A percentile compares a stretch with the other conserved stretches of the same genome.
These are phyloP conservation scores for Arvicanthis niloticus DNA, from an alignment of 2,113 vertebrate genomes.

Conservation along the genomic window DNA sequence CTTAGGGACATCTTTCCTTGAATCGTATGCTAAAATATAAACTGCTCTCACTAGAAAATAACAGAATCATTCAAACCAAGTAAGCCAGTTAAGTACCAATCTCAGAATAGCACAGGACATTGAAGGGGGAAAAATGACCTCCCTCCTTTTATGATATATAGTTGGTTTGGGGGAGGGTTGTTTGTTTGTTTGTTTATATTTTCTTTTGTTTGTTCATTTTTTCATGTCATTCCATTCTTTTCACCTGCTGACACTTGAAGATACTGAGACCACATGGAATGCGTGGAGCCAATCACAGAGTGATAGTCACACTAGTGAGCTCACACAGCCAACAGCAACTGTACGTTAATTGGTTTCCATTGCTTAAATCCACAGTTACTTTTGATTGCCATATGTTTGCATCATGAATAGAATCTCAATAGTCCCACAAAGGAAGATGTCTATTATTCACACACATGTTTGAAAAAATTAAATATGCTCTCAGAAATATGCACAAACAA, in stretches of 20 bases:
- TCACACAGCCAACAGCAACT: background rate
- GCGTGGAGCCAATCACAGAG: background rate
- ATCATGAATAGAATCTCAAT: slow-evolving; percentile 38
- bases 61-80: background rate
- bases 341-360: slow-evolving; percentile 44
- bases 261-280: background rate
- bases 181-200: background rate
- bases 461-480: slow-evolving; percentile 75
- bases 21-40: background rate
- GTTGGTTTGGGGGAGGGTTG: background rate
- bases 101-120: background rate
- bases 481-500: slow-evolving; percentile 67
- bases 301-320: background rate
- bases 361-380: slow-evolving; percentile 55
- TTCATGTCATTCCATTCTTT: background rate
- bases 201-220: background rate
- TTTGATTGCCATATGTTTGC: slow-evolving; percentile 64
- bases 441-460: slow-evolving; percentile 49
- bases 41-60: background rate
- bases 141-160: slow-evolving; percentile 8
- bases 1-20: background rate
- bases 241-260: background rate
- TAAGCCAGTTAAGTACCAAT: background rate
- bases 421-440: slow-evolving; percentile 55
- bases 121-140: background rate